phyloP scores from a whole-genome alignment of 2,113 vertebrate species.

The Deroptyus accipitrinus region DNA sequence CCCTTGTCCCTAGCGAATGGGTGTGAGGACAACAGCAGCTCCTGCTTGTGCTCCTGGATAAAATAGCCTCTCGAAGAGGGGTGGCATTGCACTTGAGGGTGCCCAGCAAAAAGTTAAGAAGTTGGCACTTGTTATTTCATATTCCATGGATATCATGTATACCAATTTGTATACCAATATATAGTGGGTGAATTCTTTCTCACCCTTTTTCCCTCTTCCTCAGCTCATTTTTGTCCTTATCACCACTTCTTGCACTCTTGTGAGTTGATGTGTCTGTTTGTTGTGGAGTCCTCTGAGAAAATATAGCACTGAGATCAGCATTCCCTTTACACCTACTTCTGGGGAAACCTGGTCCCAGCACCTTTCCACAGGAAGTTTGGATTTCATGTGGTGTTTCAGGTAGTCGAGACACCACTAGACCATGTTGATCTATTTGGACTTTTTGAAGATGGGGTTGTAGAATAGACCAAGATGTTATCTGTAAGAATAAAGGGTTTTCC shows the following conservation, averaged over 20 bases:
- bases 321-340: not conserved
- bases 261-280: not conserved
- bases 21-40: not conserved
- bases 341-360: not conserved
- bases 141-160: too few relatives aligned
- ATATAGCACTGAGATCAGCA: not conserved
- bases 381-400: not conserved
- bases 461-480: not conserved
- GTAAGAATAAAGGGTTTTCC: not conserved
- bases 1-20: not conserved
- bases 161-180: not conserved
- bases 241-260: not conserved
- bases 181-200: fast-evolving
- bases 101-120: not conserved
- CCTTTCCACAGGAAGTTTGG: not conserved
- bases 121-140: not conserved
- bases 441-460: not conserved
- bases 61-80: not conserved
- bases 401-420: not conserved
- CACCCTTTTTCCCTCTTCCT: not conserved
- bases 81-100: fast-evolving
- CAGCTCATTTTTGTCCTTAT: not conserved
- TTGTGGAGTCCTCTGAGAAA: not conserved
- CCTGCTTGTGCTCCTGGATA: not conserved
- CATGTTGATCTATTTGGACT: fast-evolving